Conservation (phyloP, 2,113 vertebrate species). For the Parus major region DNA sequence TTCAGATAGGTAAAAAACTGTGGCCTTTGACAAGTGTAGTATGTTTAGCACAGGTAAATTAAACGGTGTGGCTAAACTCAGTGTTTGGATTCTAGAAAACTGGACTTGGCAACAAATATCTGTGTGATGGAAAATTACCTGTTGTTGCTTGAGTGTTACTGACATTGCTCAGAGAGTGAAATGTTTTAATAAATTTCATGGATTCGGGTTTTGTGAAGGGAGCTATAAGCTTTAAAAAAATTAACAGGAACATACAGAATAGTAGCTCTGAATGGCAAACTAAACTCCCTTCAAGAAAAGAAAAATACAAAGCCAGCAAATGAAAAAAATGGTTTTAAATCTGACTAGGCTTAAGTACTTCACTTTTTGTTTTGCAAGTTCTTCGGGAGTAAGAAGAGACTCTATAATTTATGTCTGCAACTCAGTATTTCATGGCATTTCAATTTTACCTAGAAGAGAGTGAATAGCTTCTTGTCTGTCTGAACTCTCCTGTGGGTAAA, state of each 20-base stretch:
- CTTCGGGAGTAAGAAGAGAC: not conserved
- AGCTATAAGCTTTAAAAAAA: not conserved
- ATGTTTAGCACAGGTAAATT: not conserved
- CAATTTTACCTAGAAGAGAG: constrained; percentile 38
- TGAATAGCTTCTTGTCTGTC: constrained; percentile 24
- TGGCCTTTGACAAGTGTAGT: not conserved
- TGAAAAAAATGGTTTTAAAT: not conserved
- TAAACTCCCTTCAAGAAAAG: not conserved
- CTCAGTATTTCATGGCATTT: constrained; percentile 39
- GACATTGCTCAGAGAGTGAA: not conserved
- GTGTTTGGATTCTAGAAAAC: not conserved
- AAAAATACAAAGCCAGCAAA: not conserved
- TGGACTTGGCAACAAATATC: not conserved
- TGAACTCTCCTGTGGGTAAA: constrained; percentile 6
- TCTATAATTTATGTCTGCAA: constrained; percentile 31
- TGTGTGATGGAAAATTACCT: not conserved
- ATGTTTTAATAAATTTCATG: not conserved
- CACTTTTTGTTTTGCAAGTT: not conserved
- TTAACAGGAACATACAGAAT: not conserved
- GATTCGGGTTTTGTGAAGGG: not conserved
- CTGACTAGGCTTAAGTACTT: not conserved
- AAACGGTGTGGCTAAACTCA: not conserved
- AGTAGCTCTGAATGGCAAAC: not conserved
- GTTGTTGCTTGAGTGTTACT: not conserved
- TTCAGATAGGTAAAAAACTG: not conserved